These are phyloP conservation scores for Cathartes aura DNA, from an alignment of 2,113 vertebrate genomes.

Conservation along the genomic window DNA sequence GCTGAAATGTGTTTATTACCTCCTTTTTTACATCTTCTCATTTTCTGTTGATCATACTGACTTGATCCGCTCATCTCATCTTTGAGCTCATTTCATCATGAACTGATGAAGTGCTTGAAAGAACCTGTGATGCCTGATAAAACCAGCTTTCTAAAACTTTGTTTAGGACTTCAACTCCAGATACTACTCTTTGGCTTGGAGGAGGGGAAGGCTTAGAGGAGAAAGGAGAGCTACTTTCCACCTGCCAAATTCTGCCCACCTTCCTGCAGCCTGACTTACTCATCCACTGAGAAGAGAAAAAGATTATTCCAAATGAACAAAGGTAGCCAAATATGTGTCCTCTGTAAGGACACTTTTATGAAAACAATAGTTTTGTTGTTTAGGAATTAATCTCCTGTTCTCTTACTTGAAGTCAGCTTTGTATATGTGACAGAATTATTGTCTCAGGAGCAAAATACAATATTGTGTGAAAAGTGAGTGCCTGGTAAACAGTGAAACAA, in stretches of 20 bases:
- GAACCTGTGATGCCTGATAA: not conserved
- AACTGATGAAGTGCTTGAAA: constrained; percentile 15
- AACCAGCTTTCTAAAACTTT: constrained; percentile 21
- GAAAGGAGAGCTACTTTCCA: not conserved
- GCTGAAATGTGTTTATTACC: constrained; percentile 54
- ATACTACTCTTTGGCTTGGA: not conserved
- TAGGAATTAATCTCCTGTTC: not conserved
- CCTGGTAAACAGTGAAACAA: not conserved
- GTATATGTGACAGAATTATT: not conserved
- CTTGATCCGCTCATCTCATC: not conserved
- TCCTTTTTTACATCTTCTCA: not conserved
- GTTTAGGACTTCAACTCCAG: not conserved
- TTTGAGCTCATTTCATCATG: constrained; percentile 44
- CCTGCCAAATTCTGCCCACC: not conserved
- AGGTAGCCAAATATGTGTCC: not conserved
- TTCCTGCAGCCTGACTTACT: not conserved
- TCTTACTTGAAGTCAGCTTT: not conserved
- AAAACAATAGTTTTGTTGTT: not conserved
- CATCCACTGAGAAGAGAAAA: not conserved
- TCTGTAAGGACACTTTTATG: not conserved
- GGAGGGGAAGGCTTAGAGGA: not conserved
- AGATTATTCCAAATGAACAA: not conserved
- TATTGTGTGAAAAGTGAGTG: not conserved
- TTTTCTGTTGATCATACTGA: constrained; percentile 6
- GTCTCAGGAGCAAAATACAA: not conserved